phyloP scores from a whole-genome alignment of 2,113 vertebrate genomes.

The Shinisaurus crocodilurus region DNA sequence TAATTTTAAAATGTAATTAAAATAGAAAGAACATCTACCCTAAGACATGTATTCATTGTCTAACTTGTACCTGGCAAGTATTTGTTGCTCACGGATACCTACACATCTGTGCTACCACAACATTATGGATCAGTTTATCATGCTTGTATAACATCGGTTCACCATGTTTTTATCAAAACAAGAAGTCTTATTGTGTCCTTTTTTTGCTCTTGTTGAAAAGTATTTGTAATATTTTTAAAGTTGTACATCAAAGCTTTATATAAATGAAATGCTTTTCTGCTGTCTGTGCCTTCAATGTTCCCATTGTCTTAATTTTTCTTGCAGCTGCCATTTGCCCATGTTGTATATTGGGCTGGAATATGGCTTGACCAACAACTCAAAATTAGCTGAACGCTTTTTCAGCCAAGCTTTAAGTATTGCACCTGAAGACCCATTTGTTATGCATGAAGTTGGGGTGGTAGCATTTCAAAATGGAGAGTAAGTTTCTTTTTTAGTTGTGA shows the following conservation, averaged over 20 bases:
- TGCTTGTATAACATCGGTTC: neutral
- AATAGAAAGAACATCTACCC: neutral
- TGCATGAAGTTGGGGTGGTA: constrained; percentile 97
- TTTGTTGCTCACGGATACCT: neutral
- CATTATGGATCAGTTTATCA: neutral
- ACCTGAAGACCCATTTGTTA: constrained; percentile 97
- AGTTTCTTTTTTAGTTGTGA: constrained; percentile 65
- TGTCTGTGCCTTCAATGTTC: neutral
- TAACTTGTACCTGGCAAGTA: neutral
- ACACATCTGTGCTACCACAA: neutral
- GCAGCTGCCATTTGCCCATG: constrained; percentile 96
- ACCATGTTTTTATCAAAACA: neutral
- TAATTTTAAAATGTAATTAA: neutral
- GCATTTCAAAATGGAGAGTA: constrained; percentile 99
- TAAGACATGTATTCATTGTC: too few relatives aligned
- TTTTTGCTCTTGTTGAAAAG: neutral
- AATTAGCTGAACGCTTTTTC: constrained; percentile 97
- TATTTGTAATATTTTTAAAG: neutral
- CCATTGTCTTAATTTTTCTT: constrained; percentile 19
- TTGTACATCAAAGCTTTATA: neutral
- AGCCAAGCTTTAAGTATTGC: constrained; percentile 98
- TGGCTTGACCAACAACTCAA: constrained; percentile 98
- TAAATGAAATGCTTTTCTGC: neutral
- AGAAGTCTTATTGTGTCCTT: neutral
- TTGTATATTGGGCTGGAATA: constrained; percentile 98